Percentiles rank a stretch among this genome's conserved stretches.
These are phyloP conservation scores for Drosophila jambulina DNA, from an alignment of 1,140 invertebrate species.

Conservation along the genomic window DNA sequence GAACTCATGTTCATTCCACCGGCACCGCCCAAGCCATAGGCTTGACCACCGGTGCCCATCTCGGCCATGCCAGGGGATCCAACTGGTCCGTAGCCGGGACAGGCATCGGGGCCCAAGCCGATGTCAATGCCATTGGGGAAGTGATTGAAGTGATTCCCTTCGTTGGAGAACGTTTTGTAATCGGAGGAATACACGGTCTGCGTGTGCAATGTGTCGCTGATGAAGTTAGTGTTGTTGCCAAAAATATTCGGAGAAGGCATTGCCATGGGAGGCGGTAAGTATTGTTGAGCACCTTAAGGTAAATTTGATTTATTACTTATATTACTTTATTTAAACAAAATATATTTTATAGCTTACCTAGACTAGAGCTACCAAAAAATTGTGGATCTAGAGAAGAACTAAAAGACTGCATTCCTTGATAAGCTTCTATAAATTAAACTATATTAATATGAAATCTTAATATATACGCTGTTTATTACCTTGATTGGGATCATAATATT, in stretches of 20 bases:
- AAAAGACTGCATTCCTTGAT: constrained; percentile 8
- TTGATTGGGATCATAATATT: constrained; percentile 10
- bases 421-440: not conserved
- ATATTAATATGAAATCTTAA: not conserved
- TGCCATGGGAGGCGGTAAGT: constrained; percentile 3
- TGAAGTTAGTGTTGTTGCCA: constrained; percentile 8
- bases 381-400: constrained; percentile 9
- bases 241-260: constrained; percentile 6
- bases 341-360: not conserved
- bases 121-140: constrained; percentile 44
- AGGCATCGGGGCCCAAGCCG: constrained; percentile 27
- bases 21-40: constrained; percentile 37
- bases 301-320: no score
- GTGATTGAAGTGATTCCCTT: constrained; percentile 47
- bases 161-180: constrained; percentile 26
- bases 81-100: constrained; percentile 2
- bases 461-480: not conserved
- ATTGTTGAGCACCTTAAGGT: constrained; percentile 2
- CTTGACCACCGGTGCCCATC: constrained; percentile 40
- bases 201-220: constrained; percentile 28
- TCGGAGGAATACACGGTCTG: constrained; percentile 47
- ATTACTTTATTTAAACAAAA: not conserved
- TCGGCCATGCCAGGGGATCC: constrained; percentile 21
- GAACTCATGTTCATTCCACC: constrained; percentile 13
- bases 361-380: not conserved